Evolutionary conservation across 1,140 invertebrate species (phyloP).

Genomic region (Drosophila lini): DNA sequence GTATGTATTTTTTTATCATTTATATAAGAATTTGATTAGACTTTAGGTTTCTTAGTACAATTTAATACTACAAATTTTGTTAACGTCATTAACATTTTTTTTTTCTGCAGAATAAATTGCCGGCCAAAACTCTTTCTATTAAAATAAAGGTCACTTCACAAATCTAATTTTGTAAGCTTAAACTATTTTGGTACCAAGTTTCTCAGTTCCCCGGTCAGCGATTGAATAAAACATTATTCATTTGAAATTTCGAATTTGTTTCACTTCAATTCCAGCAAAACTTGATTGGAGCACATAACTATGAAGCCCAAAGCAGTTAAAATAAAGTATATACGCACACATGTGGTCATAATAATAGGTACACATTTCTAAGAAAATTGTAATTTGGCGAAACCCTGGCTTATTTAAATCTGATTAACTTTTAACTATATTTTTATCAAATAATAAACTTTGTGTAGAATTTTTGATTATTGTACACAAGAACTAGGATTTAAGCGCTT

Average conservation of each 20-base stretch:
- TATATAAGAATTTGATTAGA: too few species aligned
- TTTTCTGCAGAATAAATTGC: not conserved
- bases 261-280: slow-evolving; percentile 31
- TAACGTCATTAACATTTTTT: not conserved
- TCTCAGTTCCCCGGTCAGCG: not conserved
- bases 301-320: slow-evolving; percentile 30
- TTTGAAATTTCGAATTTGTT: slow-evolving; percentile 18
- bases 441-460: too few species aligned
- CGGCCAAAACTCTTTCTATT: not conserved
- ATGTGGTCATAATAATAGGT: not conserved
- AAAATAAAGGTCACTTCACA: not conserved
- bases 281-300: slow-evolving; percentile 19
- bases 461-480: not conserved
- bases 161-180: not conserved
- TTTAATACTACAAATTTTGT: not conserved
- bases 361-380: not conserved
- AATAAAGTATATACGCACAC: slow-evolving; percentile 18
- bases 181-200: slow-evolving; percentile 17
- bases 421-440: not conserved
- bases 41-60: not conserved
- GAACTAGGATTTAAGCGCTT: too few species aligned
- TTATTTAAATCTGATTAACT: not conserved
- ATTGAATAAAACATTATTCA: slow-evolving; percentile 44
- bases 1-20: not conserved
- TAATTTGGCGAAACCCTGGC: too few species aligned